Conservation (phyloP, 2,113 vertebrate species). For the Octodon degus region DNA sequence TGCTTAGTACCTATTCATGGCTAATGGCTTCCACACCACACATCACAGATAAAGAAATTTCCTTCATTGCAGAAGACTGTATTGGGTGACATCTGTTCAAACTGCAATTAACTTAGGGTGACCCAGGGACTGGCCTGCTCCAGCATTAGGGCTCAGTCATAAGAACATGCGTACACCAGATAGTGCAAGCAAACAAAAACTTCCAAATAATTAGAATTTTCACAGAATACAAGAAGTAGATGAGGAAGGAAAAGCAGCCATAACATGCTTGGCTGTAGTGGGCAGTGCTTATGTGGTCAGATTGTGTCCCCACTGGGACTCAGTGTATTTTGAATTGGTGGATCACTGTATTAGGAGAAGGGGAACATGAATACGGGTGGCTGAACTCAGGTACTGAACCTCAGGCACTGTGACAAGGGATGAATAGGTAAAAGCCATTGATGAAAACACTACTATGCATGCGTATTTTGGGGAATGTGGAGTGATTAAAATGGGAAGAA, state of each 20-base stretch:
- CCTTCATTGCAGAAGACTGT: background rate
- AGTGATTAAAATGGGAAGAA: background rate
- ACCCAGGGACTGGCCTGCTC: background rate
- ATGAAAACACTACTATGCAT: background rate
- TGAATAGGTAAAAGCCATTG: background rate
- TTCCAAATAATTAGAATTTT: slow-evolving; percentile 10
- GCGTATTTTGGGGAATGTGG: background rate
- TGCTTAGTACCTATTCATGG: background rate
- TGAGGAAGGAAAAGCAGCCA: background rate
- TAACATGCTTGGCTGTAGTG: background rate
- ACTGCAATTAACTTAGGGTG: background rate
- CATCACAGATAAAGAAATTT: background rate
- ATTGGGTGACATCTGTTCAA: background rate
- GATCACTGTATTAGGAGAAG: background rate
- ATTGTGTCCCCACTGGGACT: background rate
- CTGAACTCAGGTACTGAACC: background rate
- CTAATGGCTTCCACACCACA: background rate
- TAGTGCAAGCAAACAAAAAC: background rate
- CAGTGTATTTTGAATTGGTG: background rate
- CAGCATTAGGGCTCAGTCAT: background rate
- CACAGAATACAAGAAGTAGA: background rate
- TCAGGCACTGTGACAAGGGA: background rate
- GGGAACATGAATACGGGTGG: background rate
- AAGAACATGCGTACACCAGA: background rate
- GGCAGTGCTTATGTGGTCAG: background rate